A percentile compares a stretch with the other conserved stretches of the same genome.
phyloP scores from a whole-genome alignment of 2,797 vertebrate genomes.

The Sylvia borin region DNA sequence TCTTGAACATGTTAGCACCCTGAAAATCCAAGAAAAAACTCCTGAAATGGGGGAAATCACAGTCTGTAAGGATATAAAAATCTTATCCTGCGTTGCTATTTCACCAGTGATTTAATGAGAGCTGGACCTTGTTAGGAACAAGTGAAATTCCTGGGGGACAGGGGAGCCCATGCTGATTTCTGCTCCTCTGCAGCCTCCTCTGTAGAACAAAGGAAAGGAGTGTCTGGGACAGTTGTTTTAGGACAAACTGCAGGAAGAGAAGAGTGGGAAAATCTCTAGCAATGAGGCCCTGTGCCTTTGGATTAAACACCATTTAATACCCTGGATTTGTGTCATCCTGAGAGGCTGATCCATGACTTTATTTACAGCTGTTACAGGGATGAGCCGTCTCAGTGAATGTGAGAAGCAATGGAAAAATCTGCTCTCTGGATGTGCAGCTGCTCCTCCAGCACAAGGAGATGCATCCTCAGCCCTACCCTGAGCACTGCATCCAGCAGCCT shows the following conservation, averaged over 20 bases:
- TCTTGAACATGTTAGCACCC: rapidly evolving
- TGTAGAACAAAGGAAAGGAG: background rate
- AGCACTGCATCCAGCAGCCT: background rate
- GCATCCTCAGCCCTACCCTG: background rate
- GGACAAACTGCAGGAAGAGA: background rate
- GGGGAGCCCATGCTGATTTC: background rate
- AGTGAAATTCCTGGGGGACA: background rate
- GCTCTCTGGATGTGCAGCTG: background rate
- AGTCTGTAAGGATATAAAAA: background rate
- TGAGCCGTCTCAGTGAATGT: rapidly evolving
- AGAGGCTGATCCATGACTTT: background rate
- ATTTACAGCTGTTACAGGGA: background rate
- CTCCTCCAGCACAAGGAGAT: background rate
- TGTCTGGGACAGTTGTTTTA: background rate
- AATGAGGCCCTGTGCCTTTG: background rate
- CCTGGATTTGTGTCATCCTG: constrained; percentile 4
- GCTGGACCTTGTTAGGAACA: background rate
- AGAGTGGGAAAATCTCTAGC: background rate
- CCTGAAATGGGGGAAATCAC: rapidly evolving
- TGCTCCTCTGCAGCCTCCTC: background rate
- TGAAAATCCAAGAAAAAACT: background rate
- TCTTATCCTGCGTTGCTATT: background rate
- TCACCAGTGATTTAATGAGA: background rate
- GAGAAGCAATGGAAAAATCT: background rate
- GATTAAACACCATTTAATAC: constrained; percentile 26